Base-by-base conservation (phyloP, 2,888 invertebrate genomes). In the Horisme vitalbata region DNA sequence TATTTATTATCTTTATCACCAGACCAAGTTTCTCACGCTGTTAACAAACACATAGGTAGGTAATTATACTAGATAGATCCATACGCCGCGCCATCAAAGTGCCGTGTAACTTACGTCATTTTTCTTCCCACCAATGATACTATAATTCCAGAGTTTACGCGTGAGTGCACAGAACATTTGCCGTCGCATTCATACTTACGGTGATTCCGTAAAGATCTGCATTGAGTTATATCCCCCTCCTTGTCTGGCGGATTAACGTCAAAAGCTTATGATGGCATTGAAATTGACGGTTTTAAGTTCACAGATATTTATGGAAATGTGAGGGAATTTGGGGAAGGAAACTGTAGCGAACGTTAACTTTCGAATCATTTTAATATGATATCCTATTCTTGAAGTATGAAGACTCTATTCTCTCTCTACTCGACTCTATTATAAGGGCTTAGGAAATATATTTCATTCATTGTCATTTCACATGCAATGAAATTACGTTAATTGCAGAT, bases 101-200 rank as follows among this genome's bases (percentile, higher is more conserved):
- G 27, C 31, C 48, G 55, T 41, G 28, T 43, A 54, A 63, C 80
- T 77, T 87, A 83, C 76, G 79, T 58, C 81, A 58, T 74, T 86
- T 65, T 73, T 66, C 74, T 61, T 60, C 65, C 61, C 46, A 55
- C 41, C 50, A 58, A 57, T 60, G 60, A 62, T 72, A 74, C 79
- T 75, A 82, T 82, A 85, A 86, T 83, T 82, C 81, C 78, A 72
- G 73, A 62, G 71, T 83, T 87, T 78, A 86, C 84, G 87, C 86
- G 81, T 86, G 86, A 83, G 70, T 85, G 78, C 80, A 79, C 85
- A 82, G 74, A 87, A 83, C 73, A 83, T 87, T 81, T 77, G 83
- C 77, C 71, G 75, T 86, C 88, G 71, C 83, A 66, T 75, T 87
- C 82, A 66, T 83, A 75, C 87, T 65, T 70, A 68, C 59, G 57